Percentiles rank a stretch among this genome's conserved stretches.
Conservation (phyloP, 2,797 vertebrate species). For the Naso thynnoides region DNA sequence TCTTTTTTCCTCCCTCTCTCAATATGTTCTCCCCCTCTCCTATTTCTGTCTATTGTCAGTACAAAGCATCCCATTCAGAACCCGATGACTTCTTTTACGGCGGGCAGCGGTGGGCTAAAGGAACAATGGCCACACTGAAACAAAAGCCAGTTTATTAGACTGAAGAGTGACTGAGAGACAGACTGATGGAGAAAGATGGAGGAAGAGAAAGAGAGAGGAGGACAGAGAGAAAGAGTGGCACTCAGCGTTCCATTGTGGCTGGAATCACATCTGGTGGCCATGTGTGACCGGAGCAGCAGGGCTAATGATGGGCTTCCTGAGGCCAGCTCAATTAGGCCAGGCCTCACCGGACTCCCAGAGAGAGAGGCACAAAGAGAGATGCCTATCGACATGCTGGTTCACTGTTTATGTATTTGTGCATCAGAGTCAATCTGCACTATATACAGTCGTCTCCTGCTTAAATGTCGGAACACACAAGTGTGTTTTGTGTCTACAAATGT, state of each 20-base stretch:
- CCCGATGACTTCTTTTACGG: slow-evolving; percentile 84
- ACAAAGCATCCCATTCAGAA: slow-evolving; percentile 93
- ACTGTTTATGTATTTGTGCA: slow-evolving; percentile 54
- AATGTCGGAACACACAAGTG: neutral
- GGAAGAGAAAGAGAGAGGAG: slow-evolving; percentile 28
- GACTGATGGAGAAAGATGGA: slow-evolving; percentile 36
- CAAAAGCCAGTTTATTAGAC: slow-evolving; percentile 95
- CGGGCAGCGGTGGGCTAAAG: slow-evolving; percentile 82
- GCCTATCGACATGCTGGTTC: slow-evolving; percentile 72
- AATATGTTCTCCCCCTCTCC: slow-evolving; percentile 60
- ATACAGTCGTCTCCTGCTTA: slow-evolving; percentile 17
- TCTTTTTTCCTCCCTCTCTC: slow-evolving; percentile 37
- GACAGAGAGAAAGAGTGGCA: slow-evolving; percentile 68
- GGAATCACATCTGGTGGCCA: slow-evolving; percentile 96
- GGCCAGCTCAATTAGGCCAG: slow-evolving; percentile 92
- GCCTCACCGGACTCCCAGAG: slow-evolving; percentile 84
- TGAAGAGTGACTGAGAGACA: slow-evolving; percentile 67
- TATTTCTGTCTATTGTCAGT: slow-evolving; percentile 78
- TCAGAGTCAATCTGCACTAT: slow-evolving; percentile 40
- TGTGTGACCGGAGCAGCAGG: slow-evolving; percentile 90
- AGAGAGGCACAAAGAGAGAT: slow-evolving; percentile 73
- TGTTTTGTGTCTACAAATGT: neutral
- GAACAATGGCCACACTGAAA: slow-evolving; percentile 90
- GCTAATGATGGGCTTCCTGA: slow-evolving; percentile 98
- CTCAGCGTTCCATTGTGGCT: slow-evolving; percentile 86